phyloP scores from a whole-genome alignment of 2,888 invertebrate genomes.

The Andrena flavipes region DNA sequence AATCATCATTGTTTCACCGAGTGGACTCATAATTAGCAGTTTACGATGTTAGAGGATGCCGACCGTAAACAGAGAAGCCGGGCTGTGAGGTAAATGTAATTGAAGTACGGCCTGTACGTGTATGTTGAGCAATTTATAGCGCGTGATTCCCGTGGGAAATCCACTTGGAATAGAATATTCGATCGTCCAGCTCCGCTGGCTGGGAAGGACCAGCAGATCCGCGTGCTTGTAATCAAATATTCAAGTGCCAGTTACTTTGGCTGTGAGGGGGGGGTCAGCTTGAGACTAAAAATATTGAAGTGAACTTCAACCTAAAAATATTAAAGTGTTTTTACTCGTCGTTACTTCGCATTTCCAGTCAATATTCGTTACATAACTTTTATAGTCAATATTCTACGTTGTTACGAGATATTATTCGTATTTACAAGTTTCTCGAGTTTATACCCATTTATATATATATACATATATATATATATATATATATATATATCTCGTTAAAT shows the following conservation, averaged over 20 bases:
- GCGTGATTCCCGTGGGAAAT: slow-evolving; percentile 64
- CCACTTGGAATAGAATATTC: slow-evolving; percentile 46
- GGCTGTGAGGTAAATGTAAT: slow-evolving; percentile 47
- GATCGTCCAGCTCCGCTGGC: slow-evolving; percentile 24
- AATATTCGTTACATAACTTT: slow-evolving; percentile 4
- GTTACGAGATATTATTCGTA: not conserved
- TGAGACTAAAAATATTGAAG: slow-evolving; percentile 10
- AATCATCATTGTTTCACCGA: slow-evolving; percentile 10
- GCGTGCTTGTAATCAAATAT: slow-evolving; percentile 49
- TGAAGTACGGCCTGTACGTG: not conserved
- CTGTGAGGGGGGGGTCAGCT: slow-evolving; percentile 38
- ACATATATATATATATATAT: too few species aligned
- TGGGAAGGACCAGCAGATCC: slow-evolving; percentile 20
- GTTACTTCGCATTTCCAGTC: slow-evolving; percentile 16
- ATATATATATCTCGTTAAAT: slow-evolving; percentile 11
- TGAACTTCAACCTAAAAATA: slow-evolving; percentile 13
- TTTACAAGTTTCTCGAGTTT: not conserved
- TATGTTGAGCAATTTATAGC: slow-evolving; percentile 30
- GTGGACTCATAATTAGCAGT: slow-evolving; percentile 17
- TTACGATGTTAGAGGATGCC: slow-evolving; percentile 6
- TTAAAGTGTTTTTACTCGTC: slow-evolving; percentile 46
- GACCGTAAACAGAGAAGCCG: slow-evolving; percentile 15
- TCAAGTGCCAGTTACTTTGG: slow-evolving; percentile 35
- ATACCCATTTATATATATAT: too few species aligned
- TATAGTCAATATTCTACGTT: not conserved